Percentiles rank a stretch among this genome's conserved stretches.
Conservation (phyloP, 2,797 vertebrate genomes). For the Sus cebifrons region DNA sequence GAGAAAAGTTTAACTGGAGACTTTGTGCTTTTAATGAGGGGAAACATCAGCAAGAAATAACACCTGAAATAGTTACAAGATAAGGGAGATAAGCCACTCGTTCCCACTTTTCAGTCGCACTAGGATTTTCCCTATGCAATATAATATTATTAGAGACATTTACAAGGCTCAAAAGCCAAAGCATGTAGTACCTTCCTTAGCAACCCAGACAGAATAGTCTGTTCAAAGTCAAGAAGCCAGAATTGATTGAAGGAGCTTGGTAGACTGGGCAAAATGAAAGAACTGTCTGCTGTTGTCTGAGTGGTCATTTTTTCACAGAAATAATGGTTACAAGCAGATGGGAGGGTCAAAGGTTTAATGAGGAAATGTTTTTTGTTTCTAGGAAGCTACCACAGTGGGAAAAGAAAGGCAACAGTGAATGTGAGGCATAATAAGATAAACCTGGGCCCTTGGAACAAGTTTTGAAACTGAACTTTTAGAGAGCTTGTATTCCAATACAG, state of each 20-base stretch:
- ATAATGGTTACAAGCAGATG: neutral
- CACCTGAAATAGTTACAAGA: neutral
- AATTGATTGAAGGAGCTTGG: neutral
- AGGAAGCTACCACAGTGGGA: conserved; percentile 1
- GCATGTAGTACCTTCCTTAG: neutral
- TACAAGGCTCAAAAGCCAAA: neutral
- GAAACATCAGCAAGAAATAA: conserved; percentile 13
- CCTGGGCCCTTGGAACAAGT: neutral
- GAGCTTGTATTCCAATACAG: neutral
- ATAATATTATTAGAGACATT: neutral
- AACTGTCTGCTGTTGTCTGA: neutral
- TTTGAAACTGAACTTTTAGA: conserved; percentile 28
- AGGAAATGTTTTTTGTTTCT: conserved; percentile 46
- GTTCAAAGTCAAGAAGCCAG: conserved; percentile 13
- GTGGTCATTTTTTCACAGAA: neutral
- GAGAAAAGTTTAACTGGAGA: conserved; percentile 7
- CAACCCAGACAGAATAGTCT: neutral
- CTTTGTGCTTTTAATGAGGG: neutral
- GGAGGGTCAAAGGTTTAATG: conserved; percentile 10
- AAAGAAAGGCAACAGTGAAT: conserved; percentile 8
- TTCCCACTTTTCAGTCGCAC: neutral
- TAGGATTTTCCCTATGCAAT: neutral
- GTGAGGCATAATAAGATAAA: neutral
- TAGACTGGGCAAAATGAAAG: neutral
- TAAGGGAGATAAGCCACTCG: neutral